Conservation (phyloP, 2,113 vertebrate species). For the Tupaia chinensis region DNA sequence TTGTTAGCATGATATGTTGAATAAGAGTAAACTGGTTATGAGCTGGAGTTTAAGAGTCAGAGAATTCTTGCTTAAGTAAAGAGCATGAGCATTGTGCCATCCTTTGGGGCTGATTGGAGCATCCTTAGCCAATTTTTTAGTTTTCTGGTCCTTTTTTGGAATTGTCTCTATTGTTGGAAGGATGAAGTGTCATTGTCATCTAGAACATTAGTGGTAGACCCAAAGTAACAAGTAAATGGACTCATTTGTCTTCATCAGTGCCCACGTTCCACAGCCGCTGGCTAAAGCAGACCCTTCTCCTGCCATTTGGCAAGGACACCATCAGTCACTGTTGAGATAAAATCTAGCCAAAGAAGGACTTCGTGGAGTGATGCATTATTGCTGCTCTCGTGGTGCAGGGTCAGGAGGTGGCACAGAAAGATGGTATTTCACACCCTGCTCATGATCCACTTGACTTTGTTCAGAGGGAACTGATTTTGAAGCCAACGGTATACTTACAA, state of each 20-base stretch:
- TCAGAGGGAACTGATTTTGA: conserved; percentile 69
- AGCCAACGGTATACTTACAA: conserved; percentile 54
- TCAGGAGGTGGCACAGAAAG: conserved; percentile 62
- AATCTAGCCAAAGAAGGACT: conserved; percentile 50
- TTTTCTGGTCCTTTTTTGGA: conserved; percentile 25
- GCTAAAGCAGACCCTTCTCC: conserved; percentile 57
- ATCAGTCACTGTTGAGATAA: conserved; percentile 56
- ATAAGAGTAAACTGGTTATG: not conserved
- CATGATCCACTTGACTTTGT: conserved; percentile 78
- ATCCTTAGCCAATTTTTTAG: conserved; percentile 1
- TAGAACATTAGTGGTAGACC: conserved; percentile 73
- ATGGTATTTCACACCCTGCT: conserved; percentile 65
- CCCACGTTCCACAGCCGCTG: not conserved
- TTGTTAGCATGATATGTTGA: not conserved
- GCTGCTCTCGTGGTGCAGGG: conserved; percentile 15
- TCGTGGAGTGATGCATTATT: conserved; percentile 52
- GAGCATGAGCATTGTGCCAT: not conserved
- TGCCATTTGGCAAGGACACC: conserved; percentile 69
- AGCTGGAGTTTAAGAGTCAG: not conserved
- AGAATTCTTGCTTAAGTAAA: not conserved
- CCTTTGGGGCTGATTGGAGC: not conserved
- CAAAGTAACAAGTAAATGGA: conserved; percentile 45
- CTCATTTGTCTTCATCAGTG: conserved; percentile 70
- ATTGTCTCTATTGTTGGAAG: conserved; percentile 34
- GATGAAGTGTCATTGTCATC: conserved; percentile 57